Evolutionary conservation across 2,113 vertebrate species (phyloP).

Genomic region (Siniperca knerii): DNA sequence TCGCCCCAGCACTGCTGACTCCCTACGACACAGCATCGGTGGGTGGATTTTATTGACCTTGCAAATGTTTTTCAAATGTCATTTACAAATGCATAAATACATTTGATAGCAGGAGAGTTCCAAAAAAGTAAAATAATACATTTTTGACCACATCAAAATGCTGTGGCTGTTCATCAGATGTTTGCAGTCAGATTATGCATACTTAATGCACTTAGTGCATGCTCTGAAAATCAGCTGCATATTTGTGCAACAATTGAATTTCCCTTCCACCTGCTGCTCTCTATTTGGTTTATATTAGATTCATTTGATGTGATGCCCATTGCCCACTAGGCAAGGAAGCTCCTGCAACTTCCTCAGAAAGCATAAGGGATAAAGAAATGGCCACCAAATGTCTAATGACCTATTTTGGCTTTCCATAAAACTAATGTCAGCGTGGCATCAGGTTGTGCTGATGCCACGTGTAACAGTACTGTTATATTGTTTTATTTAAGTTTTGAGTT

Average conservation of each 20-base stretch:
- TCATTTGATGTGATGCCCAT: slow-evolving; percentile 39
- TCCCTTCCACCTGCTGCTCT: slow-evolving; percentile 39
- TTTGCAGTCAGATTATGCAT: slow-evolving; percentile 9
- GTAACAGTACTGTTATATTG: background rate
- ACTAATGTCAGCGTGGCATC: background rate
- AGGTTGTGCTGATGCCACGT: background rate
- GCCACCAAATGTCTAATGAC: slow-evolving; percentile 3
- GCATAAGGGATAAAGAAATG: background rate
- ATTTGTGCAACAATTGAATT: slow-evolving; percentile 49
- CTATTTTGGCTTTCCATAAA: slow-evolving; percentile 25
- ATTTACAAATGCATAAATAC: background rate
- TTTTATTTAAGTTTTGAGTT: background rate
- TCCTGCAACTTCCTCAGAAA: slow-evolving; percentile 14
- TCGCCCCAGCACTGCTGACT: slow-evolving; percentile 78
- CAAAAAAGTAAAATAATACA: background rate
- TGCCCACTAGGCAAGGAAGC: slow-evolving; percentile 27
- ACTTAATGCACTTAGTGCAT: background rate
- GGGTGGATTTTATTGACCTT: slow-evolving; percentile 56
- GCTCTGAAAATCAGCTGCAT: background rate
- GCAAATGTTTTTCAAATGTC: background rate
- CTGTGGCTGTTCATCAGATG: slow-evolving; percentile 15
- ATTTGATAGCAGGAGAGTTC: background rate
- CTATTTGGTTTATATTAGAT: slow-evolving; percentile 7
- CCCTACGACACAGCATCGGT: slow-evolving; percentile 82
- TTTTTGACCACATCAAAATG: background rate